Base-by-base conservation (phyloP, 2,888 invertebrate genomes). In the Eristalis tenax region DNA sequence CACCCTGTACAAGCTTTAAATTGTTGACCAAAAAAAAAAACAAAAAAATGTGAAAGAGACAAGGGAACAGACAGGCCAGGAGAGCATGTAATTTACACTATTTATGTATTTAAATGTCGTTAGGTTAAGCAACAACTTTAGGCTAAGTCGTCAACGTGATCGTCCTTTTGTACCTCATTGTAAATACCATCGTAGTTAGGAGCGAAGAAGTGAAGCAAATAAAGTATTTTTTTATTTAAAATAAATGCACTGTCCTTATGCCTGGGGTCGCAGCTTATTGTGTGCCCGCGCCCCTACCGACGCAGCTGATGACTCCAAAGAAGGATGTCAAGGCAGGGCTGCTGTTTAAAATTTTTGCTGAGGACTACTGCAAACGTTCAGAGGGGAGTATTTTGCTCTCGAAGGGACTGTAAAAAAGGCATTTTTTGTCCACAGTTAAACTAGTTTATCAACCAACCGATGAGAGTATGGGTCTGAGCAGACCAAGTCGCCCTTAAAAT, bases 161-260 rank as follows among this genome's bases (percentile, higher is more conserved):
- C 43, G 75, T 80, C 50, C 75, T 70, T 68, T 13, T 73, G 81
- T 85, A 85, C 84, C 85, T 85, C 85, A 85, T 85, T 85, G 81
- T 85, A 85, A 77, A 85, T 85, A 83, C 56, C 68, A 85, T 64
- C 23, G 43, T 40, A 70, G 70, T 70, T 28, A 73, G 68, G 71
- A 57, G 38, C 65, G 63, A 66, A 32, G 11, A 65, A 56, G 43
- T 28, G 26, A 83, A 79, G 4, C 18, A 66, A 77, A 77, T 76
- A 71, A 73, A 77, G 32, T 56, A 65, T 71, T 83, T 80, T 70
- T 69, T 59, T 77, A 50, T 69, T 71, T 74, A 18, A 56, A 66
- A 66, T 40, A 59, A 66, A 32, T 6, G 43, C 18, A 66, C 23
- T n/a, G 4, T 2, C 32, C 5, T 32, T 32, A 5, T 32, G 32